A percentile compares a stretch with the other conserved stretches of the same genome.
Evolutionary conservation across 2,797 vertebrate genomes (phyloP).

Genomic region (Lacerta bilineata): DNA sequence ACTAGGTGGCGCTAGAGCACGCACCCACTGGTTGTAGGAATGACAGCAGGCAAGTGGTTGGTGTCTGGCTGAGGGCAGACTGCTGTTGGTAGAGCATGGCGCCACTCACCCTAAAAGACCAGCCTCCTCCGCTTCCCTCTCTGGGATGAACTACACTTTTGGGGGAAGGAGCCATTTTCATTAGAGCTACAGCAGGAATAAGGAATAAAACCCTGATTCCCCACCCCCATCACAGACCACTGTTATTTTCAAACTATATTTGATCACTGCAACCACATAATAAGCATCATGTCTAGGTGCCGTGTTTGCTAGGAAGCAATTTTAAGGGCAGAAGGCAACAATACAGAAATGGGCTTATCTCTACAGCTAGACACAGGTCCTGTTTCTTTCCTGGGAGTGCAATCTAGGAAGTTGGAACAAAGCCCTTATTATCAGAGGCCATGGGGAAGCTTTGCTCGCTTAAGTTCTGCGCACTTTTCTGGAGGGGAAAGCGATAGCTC

Average conservation of each 20-base stretch:
- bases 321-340: conserved; percentile 1
- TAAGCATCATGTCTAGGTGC: background rate
- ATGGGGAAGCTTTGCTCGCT: conserved; percentile 61
- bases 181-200: background rate
- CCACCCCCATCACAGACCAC: background rate
- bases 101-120: no score
- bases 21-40: no score
- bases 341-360: background rate
- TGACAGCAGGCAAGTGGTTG: no score
- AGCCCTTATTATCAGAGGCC: conserved; percentile 57
- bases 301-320: background rate
- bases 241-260: background rate
- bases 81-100: no score
- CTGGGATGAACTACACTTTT: background rate
- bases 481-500: conserved; percentile 47
- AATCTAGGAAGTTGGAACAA: conserved; percentile 45
- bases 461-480: background rate
- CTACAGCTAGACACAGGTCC: conserved; percentile 7
- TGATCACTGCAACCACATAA: no score
- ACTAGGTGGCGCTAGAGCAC: no score
- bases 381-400: background rate
- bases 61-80: no score
- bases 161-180: background rate
- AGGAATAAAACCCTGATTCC: background rate
- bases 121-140: no score